These are phyloP conservation scores for Agrilus mali DNA, from an alignment of 2,888 invertebrate species.

Conservation along the genomic window DNA sequence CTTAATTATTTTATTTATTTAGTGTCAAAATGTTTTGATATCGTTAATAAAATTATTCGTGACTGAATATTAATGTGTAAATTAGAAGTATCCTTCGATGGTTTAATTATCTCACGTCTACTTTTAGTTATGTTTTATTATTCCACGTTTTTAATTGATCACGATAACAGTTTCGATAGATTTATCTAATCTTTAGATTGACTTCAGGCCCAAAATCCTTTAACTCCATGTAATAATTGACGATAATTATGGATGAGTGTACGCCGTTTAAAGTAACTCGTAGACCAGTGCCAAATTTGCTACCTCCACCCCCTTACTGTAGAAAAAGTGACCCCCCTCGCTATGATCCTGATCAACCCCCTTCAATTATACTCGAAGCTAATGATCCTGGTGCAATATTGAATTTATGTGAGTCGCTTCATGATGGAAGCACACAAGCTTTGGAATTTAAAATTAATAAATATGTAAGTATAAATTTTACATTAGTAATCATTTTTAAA, in stretches of 20 bases:
- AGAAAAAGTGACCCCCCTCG: slow-evolving; percentile 10
- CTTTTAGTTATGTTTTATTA: too few relatives aligned
- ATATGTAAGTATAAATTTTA: slow-evolving; percentile 37
- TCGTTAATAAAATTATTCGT: too few relatives aligned
- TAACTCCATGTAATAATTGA: neutral
- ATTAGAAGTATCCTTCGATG: too few relatives aligned
- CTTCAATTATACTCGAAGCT: slow-evolving; percentile 31
- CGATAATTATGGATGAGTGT: slow-evolving; percentile 15
- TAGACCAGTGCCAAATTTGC: slow-evolving; percentile 18
- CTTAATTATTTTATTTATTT: too few relatives aligned
- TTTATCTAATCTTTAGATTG: too few relatives aligned
- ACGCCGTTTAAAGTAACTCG: slow-evolving; percentile 17
- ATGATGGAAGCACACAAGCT: slow-evolving; percentile 35
- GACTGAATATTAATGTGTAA: too few relatives aligned
- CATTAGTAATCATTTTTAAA: too few relatives aligned
- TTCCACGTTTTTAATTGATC: too few relatives aligned
- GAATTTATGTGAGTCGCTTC: slow-evolving; percentile 39
- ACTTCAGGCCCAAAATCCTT: too few relatives aligned
- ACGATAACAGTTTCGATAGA: too few relatives aligned
- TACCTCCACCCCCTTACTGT: slow-evolving; percentile 22
- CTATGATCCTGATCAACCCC: slow-evolving; percentile 6
- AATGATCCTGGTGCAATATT: slow-evolving; percentile 46
- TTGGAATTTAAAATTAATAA: slow-evolving; percentile 47
- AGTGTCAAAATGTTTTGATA: too few relatives aligned
- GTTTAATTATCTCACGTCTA: too few relatives aligned